phyloP scores from a whole-genome alignment of 2,113 vertebrate genomes.

The Monopterus albus region DNA sequence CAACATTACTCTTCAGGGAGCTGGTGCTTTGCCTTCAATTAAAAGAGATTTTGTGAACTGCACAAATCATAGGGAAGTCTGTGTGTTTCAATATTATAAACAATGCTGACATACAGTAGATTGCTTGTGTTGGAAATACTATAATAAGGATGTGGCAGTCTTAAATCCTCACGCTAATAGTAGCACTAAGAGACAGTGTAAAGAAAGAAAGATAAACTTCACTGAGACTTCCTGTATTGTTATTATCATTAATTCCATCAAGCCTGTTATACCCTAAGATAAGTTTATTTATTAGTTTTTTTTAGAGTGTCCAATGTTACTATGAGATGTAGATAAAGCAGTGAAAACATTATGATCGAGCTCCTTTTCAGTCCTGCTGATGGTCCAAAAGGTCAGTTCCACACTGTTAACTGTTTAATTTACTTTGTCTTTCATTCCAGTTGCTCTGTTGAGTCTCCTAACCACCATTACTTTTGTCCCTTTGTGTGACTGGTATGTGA shows the following conservation, averaged over 20 bases:
- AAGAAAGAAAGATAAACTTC: not conserved
- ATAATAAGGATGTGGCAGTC: not conserved
- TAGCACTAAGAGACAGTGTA: not conserved
- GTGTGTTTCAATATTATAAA: not conserved
- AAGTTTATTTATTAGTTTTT: too few relatives aligned
- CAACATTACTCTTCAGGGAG: not conserved
- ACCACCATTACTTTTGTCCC: constrained; percentile 19
- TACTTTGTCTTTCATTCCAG: constrained; percentile 35
- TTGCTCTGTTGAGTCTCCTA: constrained; percentile 14
- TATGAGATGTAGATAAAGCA: not conserved
- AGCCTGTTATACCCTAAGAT: too few relatives aligned
- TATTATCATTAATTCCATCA: too few relatives aligned
- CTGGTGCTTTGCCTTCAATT: not conserved
- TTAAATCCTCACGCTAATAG: not conserved
- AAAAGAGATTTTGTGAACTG: not conserved
- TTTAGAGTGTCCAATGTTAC: not conserved
- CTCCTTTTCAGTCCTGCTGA: not conserved
- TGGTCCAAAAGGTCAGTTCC: constrained; percentile 4
- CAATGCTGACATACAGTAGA: not conserved
- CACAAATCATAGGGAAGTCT: not conserved
- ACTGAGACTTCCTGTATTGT: not conserved
- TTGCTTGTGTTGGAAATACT: not conserved
- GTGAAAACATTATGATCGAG: not conserved
- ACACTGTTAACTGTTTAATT: not conserved
- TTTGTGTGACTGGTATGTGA: constrained; percentile 48